Evolutionary conservation across 1,140 invertebrate species (phyloP), one percentile per base, ranked within the genome.

Genomic region (Zaprionus davidi): DNA sequence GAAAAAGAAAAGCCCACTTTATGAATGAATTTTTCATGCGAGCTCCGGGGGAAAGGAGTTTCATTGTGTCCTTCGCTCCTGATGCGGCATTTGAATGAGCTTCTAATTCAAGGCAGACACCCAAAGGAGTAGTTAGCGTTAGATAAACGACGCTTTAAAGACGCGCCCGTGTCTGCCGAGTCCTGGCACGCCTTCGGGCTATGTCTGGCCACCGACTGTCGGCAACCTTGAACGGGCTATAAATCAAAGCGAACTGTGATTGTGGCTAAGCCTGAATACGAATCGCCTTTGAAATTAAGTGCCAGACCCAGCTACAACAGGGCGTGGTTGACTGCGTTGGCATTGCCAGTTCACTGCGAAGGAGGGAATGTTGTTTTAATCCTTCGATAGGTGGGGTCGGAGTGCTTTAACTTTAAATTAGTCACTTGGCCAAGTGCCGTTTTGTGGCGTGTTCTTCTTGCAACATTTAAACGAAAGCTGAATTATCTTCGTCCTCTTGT

Each of bases 1-100:
- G 65, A 68, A 86, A 76, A 80, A 82, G 78, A 88, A 80, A 88
- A 83, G 71, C 68, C 71, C 73, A 81, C 80, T 78, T 87, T 87
- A 88, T 88, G 83, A 88, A 88, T 87, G 84, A 82, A 78, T 88
- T 83, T 87, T 82, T 87, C 80, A 87, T 80, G 80, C 62, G 73
- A 74, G 22, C 22, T 22, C 22, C 22, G 22, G 22, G 15, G 12
- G 4, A 15, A 11, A 5, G 46, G 17, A 22, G 20, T 51, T 53
- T 56, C 41, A 60, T 77, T 86, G 79, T 76, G 28, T 66, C 15
- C 12, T 51, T 44, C 38, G 55, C 41, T 46, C 0, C 41, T 46
- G n/a, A 44, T 55, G 71, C 34, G 38, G 22, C 59, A 65, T 86
- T 78, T 74, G 70, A 87, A 72, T 75, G 59, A 56, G 69, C 51